A percentile compares a stretch with the other conserved stretches of the same genome.
Conservation (phyloP, 2,797 vertebrate genomes). For the Danio choprae region DNA sequence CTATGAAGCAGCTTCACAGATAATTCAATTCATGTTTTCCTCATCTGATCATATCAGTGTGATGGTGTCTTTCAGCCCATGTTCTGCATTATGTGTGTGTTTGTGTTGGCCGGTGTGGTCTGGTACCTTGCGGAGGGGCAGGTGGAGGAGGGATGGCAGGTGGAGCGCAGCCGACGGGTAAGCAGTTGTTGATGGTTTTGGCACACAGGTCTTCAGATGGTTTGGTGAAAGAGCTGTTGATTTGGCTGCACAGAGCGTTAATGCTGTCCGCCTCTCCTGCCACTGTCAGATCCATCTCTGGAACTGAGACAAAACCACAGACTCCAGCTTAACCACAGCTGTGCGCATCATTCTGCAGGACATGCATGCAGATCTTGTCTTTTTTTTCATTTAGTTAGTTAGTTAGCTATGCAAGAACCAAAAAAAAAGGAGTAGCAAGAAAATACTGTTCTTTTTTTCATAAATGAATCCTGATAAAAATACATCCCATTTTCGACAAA, state of each 20-base stretch:
- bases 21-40: background rate
- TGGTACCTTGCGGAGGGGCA: conserved; percentile 76
- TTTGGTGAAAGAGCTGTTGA: conserved; percentile 85
- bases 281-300: conserved; percentile 79
- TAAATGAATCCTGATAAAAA: no score
- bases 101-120: background rate
- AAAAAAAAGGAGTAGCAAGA: no score
- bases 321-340: conserved; percentile 33
- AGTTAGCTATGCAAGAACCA: no score
- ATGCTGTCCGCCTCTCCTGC: conserved; percentile 82
- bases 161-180: conserved; percentile 67
- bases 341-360: background rate
- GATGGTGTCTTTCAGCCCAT: background rate
- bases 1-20: background rate
- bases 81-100: background rate
- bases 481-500: no score
- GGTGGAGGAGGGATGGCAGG: conserved; percentile 70
- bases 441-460: no score
- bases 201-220: conserved; percentile 79
- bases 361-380: background rate
- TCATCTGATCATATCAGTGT: background rate
- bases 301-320: conserved; percentile 55
- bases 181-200: conserved; percentile 70
- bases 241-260: conserved; percentile 87
- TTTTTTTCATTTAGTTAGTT: no score